Evolutionary conservation across 2,888 invertebrate species (phyloP).

Genomic region (Cenopis cana): DNA sequence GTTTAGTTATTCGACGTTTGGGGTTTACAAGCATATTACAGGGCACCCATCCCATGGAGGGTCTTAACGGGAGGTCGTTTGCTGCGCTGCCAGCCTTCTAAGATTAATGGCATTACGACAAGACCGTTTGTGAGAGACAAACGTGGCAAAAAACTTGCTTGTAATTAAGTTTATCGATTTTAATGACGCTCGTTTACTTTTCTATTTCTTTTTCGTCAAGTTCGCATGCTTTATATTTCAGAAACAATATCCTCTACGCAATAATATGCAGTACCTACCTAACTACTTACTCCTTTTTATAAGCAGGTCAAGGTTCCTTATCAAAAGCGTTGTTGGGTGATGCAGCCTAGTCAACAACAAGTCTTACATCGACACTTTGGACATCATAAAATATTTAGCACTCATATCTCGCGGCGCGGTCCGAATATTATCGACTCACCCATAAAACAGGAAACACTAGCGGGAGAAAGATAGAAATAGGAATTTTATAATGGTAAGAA

Average conservation of each 20-base stretch:
- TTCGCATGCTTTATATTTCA: background rate
- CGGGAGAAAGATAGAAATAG: slow-evolving; percentile 67
- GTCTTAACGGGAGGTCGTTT: slow-evolving; percentile 83
- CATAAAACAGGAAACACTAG: slow-evolving; percentile 78
- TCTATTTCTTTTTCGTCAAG: background rate
- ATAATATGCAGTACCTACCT: background rate
- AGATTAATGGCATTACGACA: slow-evolving; percentile 82
- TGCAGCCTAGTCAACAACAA: slow-evolving; percentile 50
- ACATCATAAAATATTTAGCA: slow-evolving; percentile 83
- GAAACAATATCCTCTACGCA: background rate
- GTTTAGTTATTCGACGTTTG: slow-evolving; percentile 72
- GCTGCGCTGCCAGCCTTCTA: slow-evolving; percentile 79
- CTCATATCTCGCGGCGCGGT: slow-evolving; percentile 76
- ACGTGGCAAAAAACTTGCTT: slow-evolving; percentile 74
- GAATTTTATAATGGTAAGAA: slow-evolving; percentile 62
- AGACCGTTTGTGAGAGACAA: slow-evolving; percentile 78
- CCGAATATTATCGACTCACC: slow-evolving; percentile 82
- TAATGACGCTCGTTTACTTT: slow-evolving; percentile 48
- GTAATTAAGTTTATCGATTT: slow-evolving; percentile 70
- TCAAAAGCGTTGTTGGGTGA: slow-evolving; percentile 3
- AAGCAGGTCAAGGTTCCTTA: background rate
- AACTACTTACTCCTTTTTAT: too few species aligned
- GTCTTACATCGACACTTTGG: slow-evolving; percentile 68
- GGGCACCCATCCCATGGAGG: slow-evolving; percentile 76
- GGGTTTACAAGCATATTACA: slow-evolving; percentile 75